Percentiles rank a stretch among this genome's conserved stretches.
These are phyloP conservation scores for Thryonomys swinderianus DNA, from an alignment of 2,113 vertebrate genomes.

Conservation along the genomic window DNA sequence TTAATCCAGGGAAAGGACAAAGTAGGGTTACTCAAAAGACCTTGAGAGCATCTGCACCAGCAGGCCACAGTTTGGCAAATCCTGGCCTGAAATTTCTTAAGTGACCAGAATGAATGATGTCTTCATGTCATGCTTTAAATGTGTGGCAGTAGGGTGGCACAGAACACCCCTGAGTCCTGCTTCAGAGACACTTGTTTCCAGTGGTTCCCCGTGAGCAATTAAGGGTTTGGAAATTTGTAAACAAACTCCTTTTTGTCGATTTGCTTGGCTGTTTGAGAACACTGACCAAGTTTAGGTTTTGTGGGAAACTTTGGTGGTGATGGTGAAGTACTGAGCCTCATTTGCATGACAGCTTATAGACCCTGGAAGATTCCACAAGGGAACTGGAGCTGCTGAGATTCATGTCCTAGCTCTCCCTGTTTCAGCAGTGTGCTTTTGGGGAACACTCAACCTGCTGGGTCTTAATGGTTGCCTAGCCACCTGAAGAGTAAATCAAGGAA, in stretches of 20 bases:
- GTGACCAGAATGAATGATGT: not conserved
- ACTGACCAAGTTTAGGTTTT: not conserved
- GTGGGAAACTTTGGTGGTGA: not conserved
- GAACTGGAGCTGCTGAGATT: not conserved
- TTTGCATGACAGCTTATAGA: not conserved
- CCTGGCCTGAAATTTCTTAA: not conserved
- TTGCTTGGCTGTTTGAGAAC: not conserved
- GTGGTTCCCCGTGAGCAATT: not conserved
- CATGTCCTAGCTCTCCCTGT: not conserved
- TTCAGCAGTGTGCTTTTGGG: not conserved
- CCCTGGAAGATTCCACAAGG: not conserved
- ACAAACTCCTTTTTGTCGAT: not conserved
- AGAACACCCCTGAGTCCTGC: not conserved
- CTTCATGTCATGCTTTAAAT: not conserved
- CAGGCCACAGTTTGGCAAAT: not conserved
- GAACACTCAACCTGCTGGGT: not conserved
- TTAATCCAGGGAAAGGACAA: not conserved
- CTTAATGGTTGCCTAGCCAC: not conserved
- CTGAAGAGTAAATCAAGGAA: not conserved
- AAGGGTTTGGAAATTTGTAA: not conserved
- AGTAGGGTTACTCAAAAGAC: not conserved
- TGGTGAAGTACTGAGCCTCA: not conserved
- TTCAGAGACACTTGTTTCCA: not conserved
- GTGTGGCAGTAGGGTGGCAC: not conserved
- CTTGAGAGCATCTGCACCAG: not conserved